Evolutionary conservation across 2,888 invertebrate genomes (phyloP).

Genomic region (Notocelia uddmanniana): DNA sequence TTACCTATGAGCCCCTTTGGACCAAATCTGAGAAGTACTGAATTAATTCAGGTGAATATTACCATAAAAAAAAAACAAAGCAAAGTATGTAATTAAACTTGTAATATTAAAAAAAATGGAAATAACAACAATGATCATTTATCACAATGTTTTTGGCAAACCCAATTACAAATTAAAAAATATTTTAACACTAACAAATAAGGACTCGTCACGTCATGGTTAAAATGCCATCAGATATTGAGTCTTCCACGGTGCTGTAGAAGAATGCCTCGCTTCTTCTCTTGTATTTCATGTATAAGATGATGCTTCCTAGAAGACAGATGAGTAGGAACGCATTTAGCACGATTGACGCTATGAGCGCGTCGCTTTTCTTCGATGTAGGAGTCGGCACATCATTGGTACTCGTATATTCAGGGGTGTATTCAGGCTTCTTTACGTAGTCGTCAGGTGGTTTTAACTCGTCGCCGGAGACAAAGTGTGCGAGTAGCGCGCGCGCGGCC

Average conservation of each 20-base stretch:
- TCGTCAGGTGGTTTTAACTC: neutral
- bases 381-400: neutral
- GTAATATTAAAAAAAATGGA: slow-evolving; percentile 27
- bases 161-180: slow-evolving; percentile 25
- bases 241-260: slow-evolving; percentile 41
- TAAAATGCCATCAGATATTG: slow-evolving; percentile 44
- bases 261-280: slow-evolving; percentile 40
- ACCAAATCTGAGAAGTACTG: too few species aligned
- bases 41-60: too few species aligned
- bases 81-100: neutral
- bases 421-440: slow-evolving; percentile 18
- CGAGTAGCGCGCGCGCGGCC: slow-evolving; percentile 34
- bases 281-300: slow-evolving; percentile 33
- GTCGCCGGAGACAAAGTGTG: slow-evolving; percentile 32
- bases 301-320: slow-evolving; percentile 27
- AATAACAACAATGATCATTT: slow-evolving; percentile 30
- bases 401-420: slow-evolving; percentile 29
- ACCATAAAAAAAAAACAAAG: slow-evolving; percentile 21
- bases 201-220: slow-evolving; percentile 41
- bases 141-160: slow-evolving; percentile 27
- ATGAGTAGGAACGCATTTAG: slow-evolving; percentile 44
- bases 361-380: neutral
- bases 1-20: too few species aligned
- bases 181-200: slow-evolving; percentile 17
- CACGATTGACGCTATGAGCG: slow-evolving; percentile 37